phyloP scores from a whole-genome alignment of 2,888 invertebrate species.

The Pocota personata region DNA sequence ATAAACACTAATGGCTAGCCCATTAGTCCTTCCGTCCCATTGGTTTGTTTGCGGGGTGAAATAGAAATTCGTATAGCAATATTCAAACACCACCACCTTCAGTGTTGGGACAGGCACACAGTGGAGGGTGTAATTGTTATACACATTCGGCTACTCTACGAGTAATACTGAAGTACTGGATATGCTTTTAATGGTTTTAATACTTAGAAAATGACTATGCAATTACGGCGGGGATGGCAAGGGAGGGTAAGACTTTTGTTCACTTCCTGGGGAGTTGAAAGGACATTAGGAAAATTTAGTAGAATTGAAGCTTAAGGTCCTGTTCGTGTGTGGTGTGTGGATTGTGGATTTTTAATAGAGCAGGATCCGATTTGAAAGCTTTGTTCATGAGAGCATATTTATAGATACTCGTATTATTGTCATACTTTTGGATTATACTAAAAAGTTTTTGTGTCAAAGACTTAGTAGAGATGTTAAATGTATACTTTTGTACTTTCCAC shows the following conservation, averaged over 20 bases:
- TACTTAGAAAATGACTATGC: conserved; percentile 15
- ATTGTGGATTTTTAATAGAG: conserved; percentile 8
- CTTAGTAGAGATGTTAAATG: neutral
- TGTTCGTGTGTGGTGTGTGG: neutral
- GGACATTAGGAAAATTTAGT: conserved; percentile 46
- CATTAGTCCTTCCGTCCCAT: conserved; percentile 70
- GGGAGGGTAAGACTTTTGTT: conserved; percentile 23
- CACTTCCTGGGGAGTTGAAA: conserved; percentile 31
- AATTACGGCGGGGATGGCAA: neutral
- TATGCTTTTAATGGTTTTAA: conserved; percentile 46
- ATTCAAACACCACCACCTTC: conserved; percentile 36
- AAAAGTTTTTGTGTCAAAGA: neutral
- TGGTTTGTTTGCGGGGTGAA: conserved; percentile 54
- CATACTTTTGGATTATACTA: neutral
- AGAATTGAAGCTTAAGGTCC: neutral
- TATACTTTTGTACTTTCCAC: neutral
- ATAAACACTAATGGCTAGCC: conserved; percentile 69
- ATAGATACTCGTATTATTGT: neutral
- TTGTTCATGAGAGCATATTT: neutral
- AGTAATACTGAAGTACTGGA: conserved; percentile 25
- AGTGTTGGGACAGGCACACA: neutral
- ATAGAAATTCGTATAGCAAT: conserved; percentile 30
- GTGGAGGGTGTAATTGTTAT: conserved; percentile 33
- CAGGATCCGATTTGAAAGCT: neutral
- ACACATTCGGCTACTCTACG: conserved; percentile 33